Evolutionary conservation across 2,888 invertebrate genomes (phyloP).

Genomic region (Sepioteuthis lessoniana): DNA sequence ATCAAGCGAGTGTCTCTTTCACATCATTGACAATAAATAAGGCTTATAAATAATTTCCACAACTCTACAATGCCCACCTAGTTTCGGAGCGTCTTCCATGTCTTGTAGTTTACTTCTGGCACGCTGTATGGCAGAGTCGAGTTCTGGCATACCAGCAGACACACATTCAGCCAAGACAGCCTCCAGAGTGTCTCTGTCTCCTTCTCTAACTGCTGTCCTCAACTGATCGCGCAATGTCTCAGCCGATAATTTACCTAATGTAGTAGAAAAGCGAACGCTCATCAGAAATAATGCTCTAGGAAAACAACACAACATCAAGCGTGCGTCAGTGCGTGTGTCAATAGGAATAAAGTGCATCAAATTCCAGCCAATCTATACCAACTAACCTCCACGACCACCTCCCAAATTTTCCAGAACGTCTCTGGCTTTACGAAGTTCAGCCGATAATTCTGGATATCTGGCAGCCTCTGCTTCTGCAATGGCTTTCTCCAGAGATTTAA

Average conservation of each 20-base stretch:
- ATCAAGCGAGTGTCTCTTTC: too few relatives aligned
- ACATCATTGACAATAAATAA: too few relatives aligned
- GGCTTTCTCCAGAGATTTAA: slow-evolving; percentile 1
- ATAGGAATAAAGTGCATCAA: background rate
- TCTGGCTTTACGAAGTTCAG: slow-evolving; percentile 26
- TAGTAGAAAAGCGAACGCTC: background rate
- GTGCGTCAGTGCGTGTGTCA: too few relatives aligned
- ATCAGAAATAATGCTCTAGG: too few relatives aligned
- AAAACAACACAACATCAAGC: too few relatives aligned
- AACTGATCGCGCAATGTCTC: background rate
- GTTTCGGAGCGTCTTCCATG: background rate
- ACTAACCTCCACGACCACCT: slow-evolving; percentile 41
- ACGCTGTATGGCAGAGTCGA: background rate
- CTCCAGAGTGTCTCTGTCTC: background rate
- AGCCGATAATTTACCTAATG: background rate
- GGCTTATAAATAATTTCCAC: too few relatives aligned
- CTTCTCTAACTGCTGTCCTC: background rate
- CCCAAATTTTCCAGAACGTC: background rate
- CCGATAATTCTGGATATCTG: background rate
- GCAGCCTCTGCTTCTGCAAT: background rate
- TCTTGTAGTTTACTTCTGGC: background rate
- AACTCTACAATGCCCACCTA: background rate
- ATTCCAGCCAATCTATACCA: background rate
- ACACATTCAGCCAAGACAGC: background rate
- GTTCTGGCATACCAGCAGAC: slow-evolving; percentile 38